Percentiles rank a stretch among this genome's conserved stretches.
These are phyloP conservation scores for Rhynchotus rufescens DNA, from an alignment of 2,797 vertebrate species.

Conservation along the genomic window DNA sequence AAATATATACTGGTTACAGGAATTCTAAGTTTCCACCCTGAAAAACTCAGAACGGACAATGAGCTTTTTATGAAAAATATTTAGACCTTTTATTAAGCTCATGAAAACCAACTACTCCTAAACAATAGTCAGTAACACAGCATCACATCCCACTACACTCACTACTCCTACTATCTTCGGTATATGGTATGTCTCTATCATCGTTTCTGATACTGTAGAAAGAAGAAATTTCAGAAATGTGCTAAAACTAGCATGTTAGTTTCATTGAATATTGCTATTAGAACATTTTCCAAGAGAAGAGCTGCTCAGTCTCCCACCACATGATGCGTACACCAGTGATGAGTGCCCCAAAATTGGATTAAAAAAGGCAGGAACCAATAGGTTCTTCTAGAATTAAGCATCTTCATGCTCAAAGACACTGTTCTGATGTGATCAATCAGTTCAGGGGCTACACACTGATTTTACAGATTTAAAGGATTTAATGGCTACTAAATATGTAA, in stretches of 20 bases:
- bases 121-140: background rate
- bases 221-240: background rate
- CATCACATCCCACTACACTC: background rate
- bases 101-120: slow-evolving; percentile 7
- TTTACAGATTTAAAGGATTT: background rate
- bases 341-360: background rate
- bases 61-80: background rate
- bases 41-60: background rate
- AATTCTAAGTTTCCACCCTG: background rate
- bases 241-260: background rate
- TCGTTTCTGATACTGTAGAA: background rate
- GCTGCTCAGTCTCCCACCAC: background rate
- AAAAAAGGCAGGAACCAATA: background rate
- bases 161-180: too few relatives aligned
- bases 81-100: background rate
- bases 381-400: background rate
- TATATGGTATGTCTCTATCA: background rate
- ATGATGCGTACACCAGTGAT: background rate
- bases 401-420: background rate
- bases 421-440: accelerated
- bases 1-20: background rate
- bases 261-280: background rate
- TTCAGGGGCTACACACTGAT: background rate
- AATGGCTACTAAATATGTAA: accelerated
- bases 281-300: background rate